A percentile compares a stretch with the other conserved stretches of the same genome.
phyloP scores from a whole-genome alignment of 2,888 invertebrate genomes.

The Noctuana brunneofusca region DNA sequence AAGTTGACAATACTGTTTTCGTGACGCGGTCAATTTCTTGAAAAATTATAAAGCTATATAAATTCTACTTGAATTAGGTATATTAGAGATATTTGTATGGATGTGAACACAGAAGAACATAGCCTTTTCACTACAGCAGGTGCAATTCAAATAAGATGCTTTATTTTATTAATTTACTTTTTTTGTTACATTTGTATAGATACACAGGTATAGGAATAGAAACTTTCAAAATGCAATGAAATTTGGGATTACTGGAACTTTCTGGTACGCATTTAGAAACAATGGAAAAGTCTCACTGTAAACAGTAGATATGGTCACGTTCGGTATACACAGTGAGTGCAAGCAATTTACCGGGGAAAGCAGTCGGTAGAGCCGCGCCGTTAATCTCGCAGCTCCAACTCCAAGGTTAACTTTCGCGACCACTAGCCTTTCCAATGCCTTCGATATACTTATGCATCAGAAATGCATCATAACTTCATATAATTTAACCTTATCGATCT shows the following conservation, averaged over 20 bases:
- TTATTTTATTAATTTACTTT: no score
- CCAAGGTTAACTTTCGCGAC: conserved; percentile 77
- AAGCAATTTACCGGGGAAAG: conserved; percentile 63
- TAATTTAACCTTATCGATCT: background rate
- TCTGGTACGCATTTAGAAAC: background rate
- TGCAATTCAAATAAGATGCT: no score
- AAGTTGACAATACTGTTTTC: no score
- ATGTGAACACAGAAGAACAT: no score
- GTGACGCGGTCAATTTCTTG: no score
- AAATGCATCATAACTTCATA: conserved; percentile 15
- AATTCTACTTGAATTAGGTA: no score
- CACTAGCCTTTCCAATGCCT: conserved; percentile 47
- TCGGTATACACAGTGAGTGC: conserved; percentile 29
- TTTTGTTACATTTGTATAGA: no score
- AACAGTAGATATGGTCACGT: conserved; percentile 27
- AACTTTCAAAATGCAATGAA: background rate
- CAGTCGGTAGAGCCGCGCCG: conserved; percentile 55
- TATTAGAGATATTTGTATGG: no score
- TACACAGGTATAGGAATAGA: no score
- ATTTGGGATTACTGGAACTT: background rate
- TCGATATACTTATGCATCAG: conserved; percentile 19
- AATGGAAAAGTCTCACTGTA: conserved; percentile 11
- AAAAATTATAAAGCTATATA: no score
- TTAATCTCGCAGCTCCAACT: conserved; percentile 63
- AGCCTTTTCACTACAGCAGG: no score